These are phyloP conservation scores for Meteorus sp. DNA, from an alignment of 1,140 invertebrate genomes.

Conservation along the genomic window DNA sequence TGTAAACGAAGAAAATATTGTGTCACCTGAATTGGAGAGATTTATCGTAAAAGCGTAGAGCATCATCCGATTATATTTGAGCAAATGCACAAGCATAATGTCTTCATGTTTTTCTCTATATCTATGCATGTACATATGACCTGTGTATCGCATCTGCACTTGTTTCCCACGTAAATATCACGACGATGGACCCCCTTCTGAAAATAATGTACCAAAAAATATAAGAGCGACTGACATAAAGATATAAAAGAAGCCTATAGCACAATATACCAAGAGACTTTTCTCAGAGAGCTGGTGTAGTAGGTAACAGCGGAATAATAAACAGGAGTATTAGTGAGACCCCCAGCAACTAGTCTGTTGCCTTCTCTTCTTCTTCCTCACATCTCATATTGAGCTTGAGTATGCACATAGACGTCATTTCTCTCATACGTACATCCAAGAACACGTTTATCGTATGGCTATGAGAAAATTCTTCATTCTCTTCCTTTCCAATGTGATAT, in stretches of 20 bases:
- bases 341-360: constrained; percentile 47
- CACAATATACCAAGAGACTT: constrained; percentile 36
- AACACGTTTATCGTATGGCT: constrained; percentile 39
- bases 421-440: too few species aligned
- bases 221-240: constrained; percentile 19
- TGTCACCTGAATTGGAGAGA: not conserved
- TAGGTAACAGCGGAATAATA: constrained; percentile 33
- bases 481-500: constrained; percentile 2
- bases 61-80: constrained; percentile 43
- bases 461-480: constrained; percentile 46
- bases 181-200: constrained; percentile 14
- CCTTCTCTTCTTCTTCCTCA: constrained; percentile 16
- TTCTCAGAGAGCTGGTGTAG: constrained; percentile 49
- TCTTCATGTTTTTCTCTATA: constrained; percentile 32
- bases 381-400: not conserved
- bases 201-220: not conserved
- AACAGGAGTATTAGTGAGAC: constrained; percentile 50
- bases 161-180: constrained; percentile 59
- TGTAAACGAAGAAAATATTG: not conserved
- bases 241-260: not conserved
- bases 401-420: not conserved
- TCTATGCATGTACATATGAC: not conserved
- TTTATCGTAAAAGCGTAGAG: constrained; percentile 5
- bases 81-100: constrained; percentile 50
- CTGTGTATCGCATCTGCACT: constrained; percentile 24